Conservation (phyloP, 2,797 vertebrate species). For the Pipistrellus pipistrellus region DNA sequence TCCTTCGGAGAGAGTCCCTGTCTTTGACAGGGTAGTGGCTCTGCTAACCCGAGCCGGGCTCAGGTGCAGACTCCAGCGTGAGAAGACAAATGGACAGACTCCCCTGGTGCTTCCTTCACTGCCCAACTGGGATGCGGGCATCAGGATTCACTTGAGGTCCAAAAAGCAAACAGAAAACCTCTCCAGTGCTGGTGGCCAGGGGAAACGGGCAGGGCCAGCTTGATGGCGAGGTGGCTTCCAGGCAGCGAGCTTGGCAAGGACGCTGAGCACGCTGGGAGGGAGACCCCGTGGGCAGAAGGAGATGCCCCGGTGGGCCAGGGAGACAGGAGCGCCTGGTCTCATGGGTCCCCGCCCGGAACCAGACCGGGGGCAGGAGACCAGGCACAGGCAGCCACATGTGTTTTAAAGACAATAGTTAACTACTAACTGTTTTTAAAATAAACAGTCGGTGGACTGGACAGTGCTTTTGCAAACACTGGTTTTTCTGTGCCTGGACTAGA, state of each 20-base stretch:
- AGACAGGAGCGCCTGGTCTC: too few relatives aligned
- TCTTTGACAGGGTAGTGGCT: background rate
- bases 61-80: background rate
- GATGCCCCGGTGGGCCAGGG: too few relatives aligned
- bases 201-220: background rate
- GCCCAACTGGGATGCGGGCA: background rate
- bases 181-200: background rate
- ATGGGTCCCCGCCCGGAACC: background rate
- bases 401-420: background rate
- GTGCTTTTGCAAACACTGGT: constrained; percentile 15
- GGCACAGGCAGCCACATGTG: accelerated
- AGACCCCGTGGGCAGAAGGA: background rate
- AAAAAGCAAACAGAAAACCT: too few relatives aligned
- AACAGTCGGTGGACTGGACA: background rate
- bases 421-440: background rate
- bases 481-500: background rate
- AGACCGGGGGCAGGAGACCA: background rate
- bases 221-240: background rate
- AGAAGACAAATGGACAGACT: background rate
- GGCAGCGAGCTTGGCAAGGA: background rate
- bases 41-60: background rate
- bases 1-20: background rate
- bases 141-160: background rate
- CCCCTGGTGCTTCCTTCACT: background rate
- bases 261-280: background rate